Conservation (phyloP, 2,113 vertebrate genomes). For the Ochotona princeps region DNA sequence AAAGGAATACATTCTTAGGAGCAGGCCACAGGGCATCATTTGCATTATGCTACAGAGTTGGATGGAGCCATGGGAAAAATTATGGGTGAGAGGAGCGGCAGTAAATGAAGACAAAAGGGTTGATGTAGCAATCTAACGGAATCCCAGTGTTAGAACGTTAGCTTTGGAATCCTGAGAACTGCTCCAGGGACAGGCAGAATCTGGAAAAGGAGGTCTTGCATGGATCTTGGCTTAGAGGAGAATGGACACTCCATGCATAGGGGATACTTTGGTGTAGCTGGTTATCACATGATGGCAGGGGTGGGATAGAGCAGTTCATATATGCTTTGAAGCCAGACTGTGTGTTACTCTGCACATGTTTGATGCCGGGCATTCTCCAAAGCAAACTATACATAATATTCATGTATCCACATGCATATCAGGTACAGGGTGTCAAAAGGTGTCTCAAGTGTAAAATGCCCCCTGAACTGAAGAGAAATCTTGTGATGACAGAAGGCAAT, state of each 20-base stretch:
- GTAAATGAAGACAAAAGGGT: background rate
- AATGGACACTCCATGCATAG: background rate
- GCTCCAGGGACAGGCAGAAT: background rate
- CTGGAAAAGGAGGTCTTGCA: background rate
- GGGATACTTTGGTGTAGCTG: background rate
- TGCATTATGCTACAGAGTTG: background rate
- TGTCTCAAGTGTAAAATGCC: too few species aligned
- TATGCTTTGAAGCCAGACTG: background rate
- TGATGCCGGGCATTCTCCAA: background rate
- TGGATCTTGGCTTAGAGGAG: background rate
- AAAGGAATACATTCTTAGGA: background rate
- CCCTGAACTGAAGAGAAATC: too few species aligned
- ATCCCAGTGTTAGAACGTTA: background rate
- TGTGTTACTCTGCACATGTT: too few species aligned
- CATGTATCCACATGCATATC: too few species aligned
- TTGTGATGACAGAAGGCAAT: too few species aligned
- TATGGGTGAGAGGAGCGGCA: background rate
- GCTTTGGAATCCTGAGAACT: too few species aligned
- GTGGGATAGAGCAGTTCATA: fast-evolving
- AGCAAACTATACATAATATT: background rate
- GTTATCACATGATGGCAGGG: background rate
- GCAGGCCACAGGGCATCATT: background rate
- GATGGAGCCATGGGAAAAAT: fast-evolving
- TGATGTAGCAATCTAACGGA: too few species aligned
- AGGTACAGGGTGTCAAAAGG: too few species aligned